Conservation (phyloP, 2,113 vertebrate genomes). For the Dolichallabes microphthalmus region DNA sequence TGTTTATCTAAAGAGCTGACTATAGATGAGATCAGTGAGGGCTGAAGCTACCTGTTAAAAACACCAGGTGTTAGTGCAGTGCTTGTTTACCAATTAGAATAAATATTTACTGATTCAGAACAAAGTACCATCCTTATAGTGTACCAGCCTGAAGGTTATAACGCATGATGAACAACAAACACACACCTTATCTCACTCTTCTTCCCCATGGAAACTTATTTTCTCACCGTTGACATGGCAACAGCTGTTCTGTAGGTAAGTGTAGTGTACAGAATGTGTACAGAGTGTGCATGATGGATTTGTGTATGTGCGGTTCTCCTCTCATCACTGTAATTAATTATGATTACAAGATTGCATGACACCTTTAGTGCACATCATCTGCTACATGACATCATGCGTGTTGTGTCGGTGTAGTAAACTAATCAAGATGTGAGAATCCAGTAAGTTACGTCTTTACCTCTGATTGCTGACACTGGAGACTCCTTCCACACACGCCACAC, state of each 20-base stretch:
- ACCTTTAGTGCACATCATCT: background rate
- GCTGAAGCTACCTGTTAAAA: background rate
- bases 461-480: background rate
- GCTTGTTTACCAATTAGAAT: background rate
- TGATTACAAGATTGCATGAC: background rate
- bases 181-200: background rate
- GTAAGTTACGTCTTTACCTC: background rate
- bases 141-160: background rate
- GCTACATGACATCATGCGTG: no score
- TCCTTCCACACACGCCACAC: background rate
- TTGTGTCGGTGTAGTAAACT: background rate
- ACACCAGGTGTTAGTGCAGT: background rate
- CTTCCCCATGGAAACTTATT: slow-evolving; percentile 37
- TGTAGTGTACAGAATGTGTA: background rate
- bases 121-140: background rate
- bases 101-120: background rate
- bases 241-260: slow-evolving; percentile 4
- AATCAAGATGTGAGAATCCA: background rate
- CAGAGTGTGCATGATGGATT: background rate
- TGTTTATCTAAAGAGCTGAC: background rate
- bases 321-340: no score
- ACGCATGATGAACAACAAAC: background rate
- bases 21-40: background rate
- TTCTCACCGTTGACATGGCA: slow-evolving; percentile 28
- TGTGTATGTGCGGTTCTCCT: background rate